phyloP scores from a whole-genome alignment of 2,888 invertebrate genomes.

The Germaria angustata region DNA sequence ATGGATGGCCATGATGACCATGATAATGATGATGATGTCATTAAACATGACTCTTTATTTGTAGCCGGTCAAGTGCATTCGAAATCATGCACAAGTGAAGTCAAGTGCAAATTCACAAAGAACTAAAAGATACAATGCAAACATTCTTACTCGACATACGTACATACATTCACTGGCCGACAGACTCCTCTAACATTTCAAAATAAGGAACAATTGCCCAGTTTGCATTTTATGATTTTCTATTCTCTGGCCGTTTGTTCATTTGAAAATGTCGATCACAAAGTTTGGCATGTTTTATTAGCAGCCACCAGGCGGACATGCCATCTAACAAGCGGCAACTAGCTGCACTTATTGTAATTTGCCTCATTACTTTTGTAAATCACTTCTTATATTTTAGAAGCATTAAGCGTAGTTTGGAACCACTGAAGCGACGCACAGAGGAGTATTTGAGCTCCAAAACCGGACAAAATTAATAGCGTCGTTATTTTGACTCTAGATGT shows the following conservation, averaged over 20 bases:
- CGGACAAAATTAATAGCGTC: no score
- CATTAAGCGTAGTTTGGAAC: constrained; percentile 23
- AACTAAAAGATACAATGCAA: neutral
- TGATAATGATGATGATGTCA: constrained; percentile 21
- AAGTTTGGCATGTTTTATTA: constrained; percentile 30
- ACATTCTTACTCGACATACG: neutral
- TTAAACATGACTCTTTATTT: constrained; percentile 40
- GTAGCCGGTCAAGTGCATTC: constrained; percentile 61
- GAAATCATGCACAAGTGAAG: constrained; percentile 61
- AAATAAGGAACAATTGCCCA: constrained; percentile 36
- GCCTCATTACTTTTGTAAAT: neutral
- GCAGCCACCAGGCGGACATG: neutral
- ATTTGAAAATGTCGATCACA: constrained; percentile 34
- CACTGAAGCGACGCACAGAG: constrained; percentile 21
- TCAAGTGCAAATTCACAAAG: constrained; percentile 51
- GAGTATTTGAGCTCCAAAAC: no score
- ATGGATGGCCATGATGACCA: no score
- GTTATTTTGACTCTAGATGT: no score
- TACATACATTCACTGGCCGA: neutral
- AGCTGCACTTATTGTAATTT: neutral
- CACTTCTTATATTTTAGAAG: constrained; percentile 1
- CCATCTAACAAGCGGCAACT: neutral
- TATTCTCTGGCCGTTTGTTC: neutral
- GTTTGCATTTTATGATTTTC: constrained; percentile 13
- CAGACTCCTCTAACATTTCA: neutral